phyloP scores from a whole-genome alignment of 2,888 invertebrate genomes.

The Germaria angustata region DNA sequence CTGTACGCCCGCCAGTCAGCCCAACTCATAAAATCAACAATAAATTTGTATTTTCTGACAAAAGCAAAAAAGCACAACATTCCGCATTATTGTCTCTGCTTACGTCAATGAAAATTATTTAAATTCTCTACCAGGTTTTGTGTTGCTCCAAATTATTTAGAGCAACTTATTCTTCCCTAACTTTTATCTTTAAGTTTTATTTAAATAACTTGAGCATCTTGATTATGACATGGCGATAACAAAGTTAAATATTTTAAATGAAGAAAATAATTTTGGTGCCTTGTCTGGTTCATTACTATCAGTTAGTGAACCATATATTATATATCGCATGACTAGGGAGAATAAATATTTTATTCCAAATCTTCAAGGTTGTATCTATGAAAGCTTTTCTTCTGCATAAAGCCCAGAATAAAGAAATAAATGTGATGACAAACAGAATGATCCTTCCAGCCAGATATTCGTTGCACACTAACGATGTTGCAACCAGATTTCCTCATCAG shows the following conservation, averaged over 20 bases:
- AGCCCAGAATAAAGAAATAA: too few relatives aligned
- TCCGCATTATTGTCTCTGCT: conserved; percentile 16
- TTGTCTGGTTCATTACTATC: too few relatives aligned
- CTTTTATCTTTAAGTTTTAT: neutral
- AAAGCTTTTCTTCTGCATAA: too few relatives aligned
- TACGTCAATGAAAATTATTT: conserved; percentile 43
- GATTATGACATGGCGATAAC: neutral
- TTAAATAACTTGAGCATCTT: neutral
- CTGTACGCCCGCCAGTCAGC: conserved; percentile 10
- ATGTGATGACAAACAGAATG: too few relatives aligned
- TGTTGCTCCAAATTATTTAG: conserved; percentile 34
- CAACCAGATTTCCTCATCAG: too few relatives aligned
- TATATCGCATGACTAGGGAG: too few relatives aligned
- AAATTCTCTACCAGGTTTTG: neutral
- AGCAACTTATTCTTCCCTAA: neutral
- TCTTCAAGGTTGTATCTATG: too few relatives aligned
- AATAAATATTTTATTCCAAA: too few relatives aligned
- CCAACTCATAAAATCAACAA: conserved; percentile 15
- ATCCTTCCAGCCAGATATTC: too few relatives aligned
- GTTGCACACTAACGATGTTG: too few relatives aligned
- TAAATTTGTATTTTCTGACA: conserved; percentile 38
- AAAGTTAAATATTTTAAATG: neutral
- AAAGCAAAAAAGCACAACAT: neutral
- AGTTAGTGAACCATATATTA: too few relatives aligned
- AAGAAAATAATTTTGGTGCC: too few relatives aligned